These are phyloP conservation scores for Lottia gigantea DNA, from an alignment of 2,888 invertebrate genomes.

Conservation along the genomic window DNA sequence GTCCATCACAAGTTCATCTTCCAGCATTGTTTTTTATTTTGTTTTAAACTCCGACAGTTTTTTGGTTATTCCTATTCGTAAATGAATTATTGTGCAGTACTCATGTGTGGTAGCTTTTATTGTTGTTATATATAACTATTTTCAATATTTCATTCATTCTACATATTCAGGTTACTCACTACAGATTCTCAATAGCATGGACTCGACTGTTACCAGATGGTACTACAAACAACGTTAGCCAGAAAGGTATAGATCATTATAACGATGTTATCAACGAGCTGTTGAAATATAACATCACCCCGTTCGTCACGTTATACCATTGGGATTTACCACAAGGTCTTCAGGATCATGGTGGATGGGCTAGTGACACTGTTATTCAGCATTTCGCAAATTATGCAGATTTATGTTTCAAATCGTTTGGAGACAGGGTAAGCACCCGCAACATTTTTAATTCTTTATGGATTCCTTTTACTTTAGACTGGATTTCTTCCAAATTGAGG, in stretches of 20 bases:
- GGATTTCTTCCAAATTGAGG: too few species aligned
- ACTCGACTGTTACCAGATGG: constrained; percentile 77
- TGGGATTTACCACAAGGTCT: constrained; percentile 68
- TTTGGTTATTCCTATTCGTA: too few species aligned
- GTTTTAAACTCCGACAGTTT: too few species aligned
- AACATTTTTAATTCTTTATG: too few species aligned
- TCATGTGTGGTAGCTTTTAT: too few species aligned
- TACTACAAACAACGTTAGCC: constrained; percentile 71
- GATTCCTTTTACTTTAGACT: too few species aligned
- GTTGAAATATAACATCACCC: constrained; percentile 72
- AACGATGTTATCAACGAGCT: constrained; percentile 80
- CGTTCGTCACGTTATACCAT: constrained; percentile 72
- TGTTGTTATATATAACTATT: too few species aligned
- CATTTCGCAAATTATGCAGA: constrained; percentile 64
- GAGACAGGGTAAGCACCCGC: constrained; percentile 55
- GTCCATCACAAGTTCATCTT: too few species aligned
- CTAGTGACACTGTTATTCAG: constrained; percentile 42
- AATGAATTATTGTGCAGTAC: too few species aligned
- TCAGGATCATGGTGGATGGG: constrained; percentile 68
- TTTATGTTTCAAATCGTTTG: constrained; percentile 62
- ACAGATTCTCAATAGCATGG: constrained; percentile 75
- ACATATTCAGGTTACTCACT: constrained; percentile 43
- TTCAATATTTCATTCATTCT: too few species aligned
- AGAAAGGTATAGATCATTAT: constrained; percentile 81
- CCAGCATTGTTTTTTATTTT: too few species aligned